phyloP scores from a whole-genome alignment of 2,888 invertebrate species.

The Drosophila dives region DNA sequence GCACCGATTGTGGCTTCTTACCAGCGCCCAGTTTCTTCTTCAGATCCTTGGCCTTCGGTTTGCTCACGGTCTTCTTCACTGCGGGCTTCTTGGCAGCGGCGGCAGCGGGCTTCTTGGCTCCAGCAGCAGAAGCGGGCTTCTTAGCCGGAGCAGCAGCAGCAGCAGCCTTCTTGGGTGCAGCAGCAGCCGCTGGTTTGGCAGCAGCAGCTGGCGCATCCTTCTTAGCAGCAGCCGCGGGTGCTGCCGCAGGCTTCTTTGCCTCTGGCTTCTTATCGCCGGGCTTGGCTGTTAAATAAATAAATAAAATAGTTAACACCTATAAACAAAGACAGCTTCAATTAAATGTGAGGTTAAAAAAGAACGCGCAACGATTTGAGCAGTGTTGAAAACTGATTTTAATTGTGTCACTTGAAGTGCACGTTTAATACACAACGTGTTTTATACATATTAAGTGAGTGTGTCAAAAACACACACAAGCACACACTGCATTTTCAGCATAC shows the following conservation, averaged over 20 bases:
- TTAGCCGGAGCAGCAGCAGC: constrained; percentile 64
- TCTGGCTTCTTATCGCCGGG: constrained; percentile 87
- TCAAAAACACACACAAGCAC: neutral
- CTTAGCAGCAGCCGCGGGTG: constrained; percentile 84
- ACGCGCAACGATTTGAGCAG: constrained; percentile 23
- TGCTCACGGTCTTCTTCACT: constrained; percentile 81
- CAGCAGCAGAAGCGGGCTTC: constrained; percentile 75
- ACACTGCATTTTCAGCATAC: neutral
- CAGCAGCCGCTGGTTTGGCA: constrained; percentile 82
- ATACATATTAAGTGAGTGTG: neutral
- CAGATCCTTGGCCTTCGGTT: constrained; percentile 82
- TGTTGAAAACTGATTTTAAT: neutral
- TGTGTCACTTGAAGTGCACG: neutral
- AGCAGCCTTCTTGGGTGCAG: constrained; percentile 77
- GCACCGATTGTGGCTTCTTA: constrained; percentile 84
- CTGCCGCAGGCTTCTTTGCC: constrained; percentile 85
- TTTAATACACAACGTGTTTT: neutral
- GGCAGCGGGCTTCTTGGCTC: constrained; percentile 84
- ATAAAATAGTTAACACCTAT: constrained; percentile 34
- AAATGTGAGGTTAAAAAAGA: constrained; percentile 72
- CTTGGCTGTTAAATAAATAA: constrained; percentile 85
- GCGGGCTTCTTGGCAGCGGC: constrained; percentile 82
- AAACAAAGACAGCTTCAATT: constrained; percentile 48
- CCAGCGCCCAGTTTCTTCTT: constrained; percentile 83
- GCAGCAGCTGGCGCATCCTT: constrained; percentile 81